Conservation (phyloP, 2,797 vertebrate species). For the Pangasius krempfi region DNA sequence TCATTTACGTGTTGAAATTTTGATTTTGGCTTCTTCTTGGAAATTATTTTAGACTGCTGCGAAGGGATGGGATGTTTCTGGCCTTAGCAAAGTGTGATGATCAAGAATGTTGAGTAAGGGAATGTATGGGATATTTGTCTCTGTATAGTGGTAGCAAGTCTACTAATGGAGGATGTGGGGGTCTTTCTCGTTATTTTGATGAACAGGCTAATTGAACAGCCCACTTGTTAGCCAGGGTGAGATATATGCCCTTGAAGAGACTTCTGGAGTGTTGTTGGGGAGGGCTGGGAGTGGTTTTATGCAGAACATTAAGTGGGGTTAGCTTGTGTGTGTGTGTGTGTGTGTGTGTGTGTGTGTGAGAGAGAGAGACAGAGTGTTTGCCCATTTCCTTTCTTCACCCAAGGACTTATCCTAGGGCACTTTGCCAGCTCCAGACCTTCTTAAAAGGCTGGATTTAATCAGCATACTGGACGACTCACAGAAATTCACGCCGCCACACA, state of each 20-base stretch:
- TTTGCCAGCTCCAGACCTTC: conserved; percentile 48
- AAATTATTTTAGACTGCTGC: conserved; percentile 24
- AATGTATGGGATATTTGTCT: conserved; percentile 78
- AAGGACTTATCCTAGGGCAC: conserved; percentile 65
- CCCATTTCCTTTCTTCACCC: conserved; percentile 57
- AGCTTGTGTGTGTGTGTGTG: conserved; percentile 54
- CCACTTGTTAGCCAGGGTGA: conserved; percentile 68
- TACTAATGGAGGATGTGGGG: conserved; percentile 77
- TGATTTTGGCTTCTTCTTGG: neutral
- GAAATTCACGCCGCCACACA: conserved; percentile 37
- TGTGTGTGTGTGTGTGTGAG: conserved; percentile 50
- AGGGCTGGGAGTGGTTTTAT: conserved; percentile 38
- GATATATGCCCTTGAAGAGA: conserved; percentile 72
- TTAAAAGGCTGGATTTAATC: conserved; percentile 58
- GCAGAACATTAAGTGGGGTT: conserved; percentile 66
- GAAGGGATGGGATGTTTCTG: conserved; percentile 59
- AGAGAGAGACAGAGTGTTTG: conserved; percentile 44
- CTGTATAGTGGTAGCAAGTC: conserved; percentile 69
- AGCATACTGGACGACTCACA: conserved; percentile 46
- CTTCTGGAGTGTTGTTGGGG: conserved; percentile 62
- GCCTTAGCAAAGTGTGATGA: conserved; percentile 67
- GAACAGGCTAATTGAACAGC: conserved; percentile 71
- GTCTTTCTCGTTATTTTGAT: conserved; percentile 83
- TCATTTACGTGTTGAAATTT: neutral
- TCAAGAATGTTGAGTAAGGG: conserved; percentile 83